Evolutionary conservation across 2,797 vertebrate species (phyloP).

Genomic region (Lithobates pipiens): DNA sequence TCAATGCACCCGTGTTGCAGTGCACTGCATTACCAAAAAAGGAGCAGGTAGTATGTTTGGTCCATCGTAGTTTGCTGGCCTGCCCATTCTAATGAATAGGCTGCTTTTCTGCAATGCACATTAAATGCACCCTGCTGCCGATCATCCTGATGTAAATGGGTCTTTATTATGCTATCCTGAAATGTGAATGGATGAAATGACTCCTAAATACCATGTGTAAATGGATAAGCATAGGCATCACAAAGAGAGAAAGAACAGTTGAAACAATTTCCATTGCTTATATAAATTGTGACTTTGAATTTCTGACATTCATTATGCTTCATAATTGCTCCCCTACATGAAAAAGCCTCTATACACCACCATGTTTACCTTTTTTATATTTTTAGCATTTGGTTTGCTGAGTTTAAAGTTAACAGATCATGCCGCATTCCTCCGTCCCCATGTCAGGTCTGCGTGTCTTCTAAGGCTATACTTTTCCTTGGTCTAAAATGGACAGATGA

Average conservation of each 20-base stretch:
- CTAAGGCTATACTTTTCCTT: conserved; percentile 40
- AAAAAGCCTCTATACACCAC: conserved; percentile 16
- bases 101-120: too few relatives aligned
- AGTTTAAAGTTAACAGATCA: conserved; percentile 56
- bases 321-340: not conserved
- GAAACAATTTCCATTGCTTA: not conserved
- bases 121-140: too few relatives aligned
- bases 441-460: conserved; percentile 36
- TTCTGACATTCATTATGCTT: not conserved
- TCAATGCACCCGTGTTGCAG: too few relatives aligned
- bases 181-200: not conserved
- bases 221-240: not conserved
- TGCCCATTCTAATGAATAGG: too few relatives aligned
- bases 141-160: too few relatives aligned
- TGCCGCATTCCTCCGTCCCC: conserved; percentile 46
- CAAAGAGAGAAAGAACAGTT: not conserved
- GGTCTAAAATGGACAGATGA: conserved; percentile 56
- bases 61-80: too few relatives aligned
- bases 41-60: too few relatives aligned
- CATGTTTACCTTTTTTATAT: conserved; percentile 38
- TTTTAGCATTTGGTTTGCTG: conserved; percentile 56
- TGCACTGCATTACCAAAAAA: too few relatives aligned
- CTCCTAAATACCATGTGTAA: not conserved
- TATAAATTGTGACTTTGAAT: not conserved
- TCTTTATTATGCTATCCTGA: too few relatives aligned